Percentiles rank a stretch among this genome's conserved stretches.
These are phyloP conservation scores for Laodelphax striatellus DNA, from an alignment of 1,140 invertebrate genomes.

Conservation along the genomic window DNA sequence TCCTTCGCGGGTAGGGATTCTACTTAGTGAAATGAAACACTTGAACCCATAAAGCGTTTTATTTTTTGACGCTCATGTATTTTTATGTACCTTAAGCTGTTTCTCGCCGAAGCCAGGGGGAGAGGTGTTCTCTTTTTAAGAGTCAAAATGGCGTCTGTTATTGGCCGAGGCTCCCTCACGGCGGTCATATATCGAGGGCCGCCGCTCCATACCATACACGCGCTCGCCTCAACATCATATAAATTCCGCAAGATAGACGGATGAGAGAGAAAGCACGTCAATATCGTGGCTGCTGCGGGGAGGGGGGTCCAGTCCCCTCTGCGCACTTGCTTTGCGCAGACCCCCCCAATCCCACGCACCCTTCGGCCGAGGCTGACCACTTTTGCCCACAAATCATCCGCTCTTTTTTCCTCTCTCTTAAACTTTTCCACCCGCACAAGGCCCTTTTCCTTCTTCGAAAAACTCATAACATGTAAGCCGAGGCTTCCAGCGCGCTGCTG, in stretches of 20 bases:
- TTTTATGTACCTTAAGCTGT: slow-evolving; percentile 3
- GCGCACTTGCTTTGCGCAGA: neutral
- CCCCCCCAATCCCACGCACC: neutral
- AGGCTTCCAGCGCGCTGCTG: neutral
- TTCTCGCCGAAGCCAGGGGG: neutral
- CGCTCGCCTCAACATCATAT: slow-evolving; percentile 13
- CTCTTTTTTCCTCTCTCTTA: slow-evolving; percentile 13
- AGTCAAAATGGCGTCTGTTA: slow-evolving; percentile 16
- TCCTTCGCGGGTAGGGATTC: neutral
- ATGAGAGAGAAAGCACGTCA: slow-evolving; percentile 4
- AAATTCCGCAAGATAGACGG: slow-evolving; percentile 16
- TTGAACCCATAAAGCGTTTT: slow-evolving; percentile 2
- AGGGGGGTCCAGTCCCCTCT: neutral
- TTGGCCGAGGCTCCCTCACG: slow-evolving; percentile 5
- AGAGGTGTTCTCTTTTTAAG: slow-evolving; percentile 13
- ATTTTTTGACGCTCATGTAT: slow-evolving; percentile 4
- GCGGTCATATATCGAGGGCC: slow-evolving; percentile 14
- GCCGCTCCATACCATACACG: slow-evolving; percentile 9
- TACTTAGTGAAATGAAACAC: slow-evolving; percentile 4
- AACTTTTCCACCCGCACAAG: slow-evolving; percentile 5
- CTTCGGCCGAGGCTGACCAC: slow-evolving; percentile 1
- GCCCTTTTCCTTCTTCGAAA: slow-evolving; percentile 8
- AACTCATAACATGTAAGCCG: slow-evolving; percentile 16
- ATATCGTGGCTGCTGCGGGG: neutral
- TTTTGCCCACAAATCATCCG: slow-evolving; percentile 15